Base-by-base conservation (phyloP, 2,797 vertebrate species). In the Vireo griseus region DNA sequence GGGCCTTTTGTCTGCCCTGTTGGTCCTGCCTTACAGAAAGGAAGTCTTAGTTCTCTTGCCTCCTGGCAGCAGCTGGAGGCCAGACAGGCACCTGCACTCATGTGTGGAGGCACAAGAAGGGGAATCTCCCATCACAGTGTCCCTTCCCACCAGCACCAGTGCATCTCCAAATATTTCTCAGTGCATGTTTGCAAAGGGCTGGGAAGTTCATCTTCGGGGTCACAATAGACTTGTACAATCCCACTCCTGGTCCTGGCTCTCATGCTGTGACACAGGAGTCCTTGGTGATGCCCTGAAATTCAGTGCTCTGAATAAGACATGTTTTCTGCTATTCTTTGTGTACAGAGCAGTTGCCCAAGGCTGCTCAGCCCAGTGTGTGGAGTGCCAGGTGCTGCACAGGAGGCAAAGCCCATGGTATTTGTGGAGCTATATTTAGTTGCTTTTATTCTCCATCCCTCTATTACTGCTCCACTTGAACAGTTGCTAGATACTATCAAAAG, bases 61-160 rank as follows among this genome's bases (percentile, higher is more conserved):
- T 69, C 44, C 51, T 54, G 55, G 42, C 44, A 81, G 86, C 31
- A 63, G 50, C 75, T 47, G 47, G 47, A 54, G 20, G 15, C 21
- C 42, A 8, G 3, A 11, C 1, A 2, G 65, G 20, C 1, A 6
- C 55, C 65, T 14, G 51, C 8, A 8, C 28, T 25, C 2, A 0
- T 4, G 16, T 13, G 28, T 1, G 13, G 40, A 72, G 68, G 51
- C 44, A 62, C 63, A 13, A 21, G 69, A 57, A 59, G 21, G 50
- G 54, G 63, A 33, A 59, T 78, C 12, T 88, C 44, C 63, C 48
- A 3, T 9, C 26, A 3, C 6, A 4, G 10, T 10, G 51, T 18
- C 72, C 37, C 50, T 71, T 73, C n/a, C 44, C 57, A 59, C 20
- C 4, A 3, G 35, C n/a, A 44, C 66, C 24, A 42, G 13, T 4